Base-by-base conservation (phyloP, 2,113 vertebrate genomes). In the Fregata magnificens region DNA sequence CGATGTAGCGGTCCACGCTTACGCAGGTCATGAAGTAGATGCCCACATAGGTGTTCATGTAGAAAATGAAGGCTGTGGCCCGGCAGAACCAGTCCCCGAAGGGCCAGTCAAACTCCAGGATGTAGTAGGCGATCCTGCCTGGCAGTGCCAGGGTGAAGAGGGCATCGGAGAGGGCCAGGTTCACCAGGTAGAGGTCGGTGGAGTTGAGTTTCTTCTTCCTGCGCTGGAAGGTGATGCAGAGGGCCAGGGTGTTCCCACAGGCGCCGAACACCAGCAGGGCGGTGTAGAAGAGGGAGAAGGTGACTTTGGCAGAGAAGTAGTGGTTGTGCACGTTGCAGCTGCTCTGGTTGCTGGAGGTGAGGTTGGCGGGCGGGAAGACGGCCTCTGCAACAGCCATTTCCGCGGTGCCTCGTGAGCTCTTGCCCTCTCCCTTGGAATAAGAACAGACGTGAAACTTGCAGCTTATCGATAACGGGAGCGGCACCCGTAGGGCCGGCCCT, bases 21-120 rank as follows among this genome's bases (percentile, higher is more conserved):
- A 99, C 98, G 0, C 99, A 99, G 40, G 98, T 98, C 99, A 99
- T 99, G 96, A 99, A 99, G 86, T 98, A 98, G 62, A 99, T 98
- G 58, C 99, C 98, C 56, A 98, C 98, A 0, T 99, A 99, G 11
- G 98, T 99, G 93, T 99, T 99, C 93, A 98, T 93, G 78, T 98
- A 99, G 93, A 99, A 98, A 5, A 99, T 71, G 44, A 99, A 97
- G 1, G 98, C 98, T 5, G 97, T 99, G 83, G 97, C 73, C 61
- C 98, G 96, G 94, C 99, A 99, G 56, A 98, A 92, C 44, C 97
- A 59, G 42, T 99, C 99, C 13, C 99, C 98, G 1, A 99, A 99
- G 17, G 99, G 98, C 99, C 99, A 99, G 95, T 98, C 95, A 29
- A 98, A 99, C 66, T 98, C 98, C 52, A 98, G 96, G 45, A 98